Evolutionary conservation across 2,113 vertebrate species (phyloP).

Genomic region (Ariopsis seemanni): DNA sequence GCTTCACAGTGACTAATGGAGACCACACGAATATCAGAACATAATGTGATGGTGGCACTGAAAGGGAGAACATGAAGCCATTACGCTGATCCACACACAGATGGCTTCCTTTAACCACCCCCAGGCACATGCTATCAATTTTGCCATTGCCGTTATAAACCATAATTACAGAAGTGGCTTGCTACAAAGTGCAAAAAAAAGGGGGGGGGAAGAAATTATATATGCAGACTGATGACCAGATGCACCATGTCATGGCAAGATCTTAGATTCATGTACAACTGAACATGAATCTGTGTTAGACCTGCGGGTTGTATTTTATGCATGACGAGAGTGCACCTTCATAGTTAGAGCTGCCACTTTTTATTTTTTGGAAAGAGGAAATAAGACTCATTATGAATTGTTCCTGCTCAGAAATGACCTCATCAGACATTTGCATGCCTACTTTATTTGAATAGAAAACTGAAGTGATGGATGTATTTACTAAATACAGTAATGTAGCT

Average conservation of each 20-base stretch:
- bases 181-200: background rate
- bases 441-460: background rate
- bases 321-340: background rate
- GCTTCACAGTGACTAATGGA: background rate
- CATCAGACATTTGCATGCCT: constrained; percentile 29
- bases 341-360: background rate
- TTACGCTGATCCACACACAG: constrained; percentile 49
- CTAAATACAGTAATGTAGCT: background rate
- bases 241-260: background rate
- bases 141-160: background rate
- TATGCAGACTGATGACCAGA: background rate
- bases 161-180: constrained; percentile 19
- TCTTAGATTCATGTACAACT: constrained; percentile 11
- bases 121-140: constrained; percentile 34
- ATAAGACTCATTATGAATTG: constrained; percentile 23
- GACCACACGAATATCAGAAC: background rate
- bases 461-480: background rate
- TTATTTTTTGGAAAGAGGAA: constrained; percentile 32
- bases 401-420: constrained; percentile 34
- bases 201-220: background rate
- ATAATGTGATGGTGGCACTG: constrained; percentile 20
- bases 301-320: background rate
- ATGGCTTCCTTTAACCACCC: constrained; percentile 27
- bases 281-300: background rate
- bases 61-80: constrained; percentile 16